phyloP scores from a whole-genome alignment of 2,113 vertebrate genomes.

The Chloroceryle aenea region DNA sequence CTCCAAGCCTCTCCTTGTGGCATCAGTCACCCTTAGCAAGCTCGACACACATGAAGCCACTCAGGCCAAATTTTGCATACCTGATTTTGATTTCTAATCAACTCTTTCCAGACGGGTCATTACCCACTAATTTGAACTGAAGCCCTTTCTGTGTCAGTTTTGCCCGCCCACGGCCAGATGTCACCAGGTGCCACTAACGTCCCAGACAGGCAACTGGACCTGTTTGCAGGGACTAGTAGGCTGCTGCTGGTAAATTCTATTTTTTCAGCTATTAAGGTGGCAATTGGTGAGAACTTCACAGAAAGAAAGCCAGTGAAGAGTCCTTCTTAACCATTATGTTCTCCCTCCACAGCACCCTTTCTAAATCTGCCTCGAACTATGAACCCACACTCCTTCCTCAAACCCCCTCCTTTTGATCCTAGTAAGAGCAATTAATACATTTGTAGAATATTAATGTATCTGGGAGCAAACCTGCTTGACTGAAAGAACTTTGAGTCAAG shows the following conservation, averaged over 20 bases:
- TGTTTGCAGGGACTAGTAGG: neutral
- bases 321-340: neutral
- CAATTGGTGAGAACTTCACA: neutral
- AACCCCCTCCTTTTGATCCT: neutral
- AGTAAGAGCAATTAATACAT: neutral
- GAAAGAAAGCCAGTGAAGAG: neutral
- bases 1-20: constrained; percentile 27
- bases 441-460: neutral
- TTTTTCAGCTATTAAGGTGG: neutral
- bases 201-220: neutral
- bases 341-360: neutral
- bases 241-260: neutral
- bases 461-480: neutral
- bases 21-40: neutral
- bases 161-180: neutral
- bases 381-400: neutral
- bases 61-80: neutral
- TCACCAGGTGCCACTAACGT: neutral
- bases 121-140: neutral
- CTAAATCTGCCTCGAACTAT: neutral
- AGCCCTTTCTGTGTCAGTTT: neutral
- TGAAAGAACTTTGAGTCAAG: neutral
- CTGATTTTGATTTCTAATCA: neutral
- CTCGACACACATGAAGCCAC: neutral
- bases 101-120: neutral